Conservation (phyloP, 2,113 vertebrate species). For the Hypocryptadius cinnamomeus region DNA sequence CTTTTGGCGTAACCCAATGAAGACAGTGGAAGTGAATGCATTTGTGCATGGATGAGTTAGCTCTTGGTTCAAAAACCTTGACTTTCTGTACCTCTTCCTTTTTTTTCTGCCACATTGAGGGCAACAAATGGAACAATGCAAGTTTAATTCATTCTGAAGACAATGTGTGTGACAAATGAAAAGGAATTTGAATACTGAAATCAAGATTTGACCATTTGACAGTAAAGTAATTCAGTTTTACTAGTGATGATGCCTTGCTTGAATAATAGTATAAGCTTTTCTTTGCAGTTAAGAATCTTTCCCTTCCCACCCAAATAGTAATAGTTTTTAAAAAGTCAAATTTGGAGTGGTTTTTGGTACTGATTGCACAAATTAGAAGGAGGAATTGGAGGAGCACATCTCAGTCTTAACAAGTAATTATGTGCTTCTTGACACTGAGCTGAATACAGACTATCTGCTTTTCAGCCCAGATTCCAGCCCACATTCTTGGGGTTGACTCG, state of each 20-base stretch:
- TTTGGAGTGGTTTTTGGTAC: neutral
- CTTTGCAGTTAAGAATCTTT: neutral
- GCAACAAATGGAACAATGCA: neutral
- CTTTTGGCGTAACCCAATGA: neutral
- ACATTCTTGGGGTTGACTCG: neutral
- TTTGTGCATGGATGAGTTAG: neutral
- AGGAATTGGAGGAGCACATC: neutral
- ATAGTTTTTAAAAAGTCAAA: neutral
- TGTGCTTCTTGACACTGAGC: neutral
- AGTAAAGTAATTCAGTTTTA: neutral
- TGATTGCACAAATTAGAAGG: neutral
- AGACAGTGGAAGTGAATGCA: neutral
- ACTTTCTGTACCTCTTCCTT: neutral
- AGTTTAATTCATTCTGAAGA: neutral
- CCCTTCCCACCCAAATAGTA: neutral
- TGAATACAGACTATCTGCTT: neutral
- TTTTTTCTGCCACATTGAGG: neutral
- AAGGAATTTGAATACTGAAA: neutral
- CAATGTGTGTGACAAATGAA: fast-evolving
- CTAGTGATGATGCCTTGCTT: neutral
- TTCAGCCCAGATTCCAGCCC: neutral
- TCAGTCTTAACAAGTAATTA: neutral
- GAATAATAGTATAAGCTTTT: neutral
- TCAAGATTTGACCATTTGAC: neutral
- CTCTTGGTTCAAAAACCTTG: neutral